Base-by-base conservation (phyloP, 1,140 invertebrate species). In the Elymnias hypermnestra region DNA sequence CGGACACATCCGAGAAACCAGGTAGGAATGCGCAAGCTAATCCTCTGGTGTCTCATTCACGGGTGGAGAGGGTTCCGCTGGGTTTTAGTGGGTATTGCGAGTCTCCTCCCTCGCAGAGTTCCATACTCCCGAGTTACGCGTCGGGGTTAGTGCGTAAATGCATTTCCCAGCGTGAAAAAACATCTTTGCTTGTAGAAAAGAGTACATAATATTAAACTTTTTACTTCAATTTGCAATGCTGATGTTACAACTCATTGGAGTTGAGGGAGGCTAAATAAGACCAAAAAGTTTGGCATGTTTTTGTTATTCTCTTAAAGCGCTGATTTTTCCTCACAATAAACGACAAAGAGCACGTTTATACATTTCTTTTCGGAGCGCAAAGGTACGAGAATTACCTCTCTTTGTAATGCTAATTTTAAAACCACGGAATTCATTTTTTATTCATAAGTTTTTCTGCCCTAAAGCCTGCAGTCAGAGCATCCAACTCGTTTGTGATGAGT, bases 341-440 rank as follows among this genome's bases (percentile, higher is more conserved):
- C 65, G 71, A 75, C 66, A 70, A 67, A 65, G 67, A 63, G 50
- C 55, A 50, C 71, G 59, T 68, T 79, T 77, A 75, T 77, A 73
- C 69, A 59, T 82, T 79, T 79, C 73, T 76, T 78, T 77, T 53
- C 58, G 61, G 55, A 63, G 64, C 71, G 72, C 70, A 63, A 74
- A 79, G 74, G 75, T 79, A 77, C 74, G 74, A 63, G 72, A 83
- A 83, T 83, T 78, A 79, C 75, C 69, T 77, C 69, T 75, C 79
- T 83, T 83, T 83, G 79, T 81, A 70, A 83, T 83, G 79, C 76
- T 81, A 83, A 83, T 83, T 83, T 83, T 73, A 81, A 83, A 83
- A 81, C 76, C 76, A 83, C 76, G 76, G 79, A 81, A 83, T 83
- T 81, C 79, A 83, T 83, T 83, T 83, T 83, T 83, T 83, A 83